phyloP scores from a whole-genome alignment of 23 tunicate species.

The Ciona savignyi region DNA sequence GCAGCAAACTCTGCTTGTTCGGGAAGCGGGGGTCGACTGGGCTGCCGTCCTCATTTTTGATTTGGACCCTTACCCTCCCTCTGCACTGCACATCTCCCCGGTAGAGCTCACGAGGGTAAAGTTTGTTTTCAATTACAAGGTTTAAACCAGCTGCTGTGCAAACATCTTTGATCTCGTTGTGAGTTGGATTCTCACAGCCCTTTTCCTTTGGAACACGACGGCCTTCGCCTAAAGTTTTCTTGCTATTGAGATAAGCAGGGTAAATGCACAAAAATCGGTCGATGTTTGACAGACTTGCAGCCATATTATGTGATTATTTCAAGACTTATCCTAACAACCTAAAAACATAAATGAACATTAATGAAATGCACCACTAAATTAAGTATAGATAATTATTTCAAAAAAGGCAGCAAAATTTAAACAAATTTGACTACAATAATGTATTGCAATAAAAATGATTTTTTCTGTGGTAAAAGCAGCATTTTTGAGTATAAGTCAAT shows the following conservation, averaged over 20 bases:
- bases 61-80: conserved; percentile 61
- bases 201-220: conserved; percentile 66
- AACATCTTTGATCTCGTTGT: conserved; percentile 78
- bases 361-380: too few species aligned
- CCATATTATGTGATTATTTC: neutral
- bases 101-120: conserved; percentile 73
- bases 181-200: conserved; percentile 77
- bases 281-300: neutral
- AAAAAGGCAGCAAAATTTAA: neutral
- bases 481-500: too few species aligned
- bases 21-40: conserved; percentile 34
- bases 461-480: neutral
- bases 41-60: conserved; percentile 38
- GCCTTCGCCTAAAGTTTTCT: conserved; percentile 81
- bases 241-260: conserved; percentile 86
- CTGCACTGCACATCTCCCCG: conserved; percentile 35
- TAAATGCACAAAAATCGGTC: conserved; percentile 65
- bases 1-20: conserved; percentile 43
- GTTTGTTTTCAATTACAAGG: conserved; percentile 68
- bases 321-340: neutral
- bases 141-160: conserved; percentile 62
- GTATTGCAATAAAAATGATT: neutral
- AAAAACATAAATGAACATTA: neutral
- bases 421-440: neutral
- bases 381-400: too few species aligned